Percentiles rank a stretch among this genome's conserved stretches.
Conservation (phyloP, 2,113 vertebrate species). For the Silurus asotus region DNA sequence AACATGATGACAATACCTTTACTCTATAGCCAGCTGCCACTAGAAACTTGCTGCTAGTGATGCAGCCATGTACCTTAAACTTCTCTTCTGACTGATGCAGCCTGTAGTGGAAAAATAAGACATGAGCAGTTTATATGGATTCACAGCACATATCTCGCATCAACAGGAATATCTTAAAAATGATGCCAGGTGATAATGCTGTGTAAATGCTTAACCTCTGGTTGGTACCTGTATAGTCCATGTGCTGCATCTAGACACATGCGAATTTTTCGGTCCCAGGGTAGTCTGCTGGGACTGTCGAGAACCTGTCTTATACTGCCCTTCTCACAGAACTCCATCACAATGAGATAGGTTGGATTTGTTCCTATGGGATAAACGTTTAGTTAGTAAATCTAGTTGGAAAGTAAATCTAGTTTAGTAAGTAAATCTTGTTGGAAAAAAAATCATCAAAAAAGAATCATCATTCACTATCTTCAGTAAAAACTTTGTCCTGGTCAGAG, state of each 20-base stretch:
- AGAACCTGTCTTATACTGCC: slow-evolving; percentile 81
- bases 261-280: slow-evolving; percentile 67
- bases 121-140: neutral
- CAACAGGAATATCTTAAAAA: neutral
- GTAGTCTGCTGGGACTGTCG: slow-evolving; percentile 63
- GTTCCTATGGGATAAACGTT: slow-evolving; percentile 62
- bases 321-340: slow-evolving; percentile 86
- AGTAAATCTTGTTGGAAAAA: neutral
- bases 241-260: slow-evolving; percentile 80
- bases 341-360: slow-evolving; percentile 75
- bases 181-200: neutral
- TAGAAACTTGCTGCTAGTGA: slow-evolving; percentile 83
- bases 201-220: neutral
- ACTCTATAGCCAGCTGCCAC: slow-evolving; percentile 78
- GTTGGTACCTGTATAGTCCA: slow-evolving; percentile 81
- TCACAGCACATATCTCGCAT: neutral
- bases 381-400: neutral
- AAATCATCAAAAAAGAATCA: neutral
- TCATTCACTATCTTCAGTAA: neutral
- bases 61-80: slow-evolving; percentile 77
- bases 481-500: neutral
- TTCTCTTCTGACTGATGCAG: slow-evolving; percentile 79
- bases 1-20: slow-evolving; percentile 73
- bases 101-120: slow-evolving; percentile 60
- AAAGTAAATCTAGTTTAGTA: no score